Base-by-base conservation (phyloP, 2,113 vertebrate genomes). In the Scomber japonicus region DNA sequence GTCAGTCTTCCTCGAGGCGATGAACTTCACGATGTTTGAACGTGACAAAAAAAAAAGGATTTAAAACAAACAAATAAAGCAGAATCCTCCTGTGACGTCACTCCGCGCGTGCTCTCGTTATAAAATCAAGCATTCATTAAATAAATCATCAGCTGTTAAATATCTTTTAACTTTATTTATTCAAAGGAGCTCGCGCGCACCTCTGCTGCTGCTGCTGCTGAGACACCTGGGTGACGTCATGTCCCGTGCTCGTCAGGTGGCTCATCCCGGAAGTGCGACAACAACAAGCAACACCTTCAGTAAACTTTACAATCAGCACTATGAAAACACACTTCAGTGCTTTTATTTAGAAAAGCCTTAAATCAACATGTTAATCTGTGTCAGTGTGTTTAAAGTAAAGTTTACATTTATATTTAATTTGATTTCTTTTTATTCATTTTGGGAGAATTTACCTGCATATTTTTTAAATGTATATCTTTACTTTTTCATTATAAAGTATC, bases 211-310 rank as follows among this genome's bases (percentile, higher is more conserved):
- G 1, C 3, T 3, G 53, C 53, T 3, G 0, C n/a, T n/a, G n/a
- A 14, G 15, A n/a, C 24, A 82, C 81, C 83, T 86, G 55, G 12
- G 51, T 74, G 82, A 89, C 86, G 82, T 84, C 66, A 63, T 5
- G 76, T 75, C 88, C 3, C 81, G 83, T 89, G 89, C 48, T 71
- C 30, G 61, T 91, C 91, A 92, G 86, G 84, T 81, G 86, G 30
- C 7, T 51, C 24, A 67, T 51, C 61, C 86, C 90, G 88, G 90
- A 91, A 87, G 71, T 75, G 48, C 11, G 19, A 4, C 69, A 9
- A 48, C 80, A n/a, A 48, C 80, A n/a, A n/a, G n/a, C n/a, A n/a
- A n/a, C n/a, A n/a, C 74, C 75, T 67, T 81, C 27, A 0, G 85
- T 65, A 71, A 82, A 87, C 14, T 17, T 3, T 46, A 19, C 24